Evolutionary conservation across 2,888 invertebrate species (phyloP).

Genomic region (Thymelicus acteon): DNA sequence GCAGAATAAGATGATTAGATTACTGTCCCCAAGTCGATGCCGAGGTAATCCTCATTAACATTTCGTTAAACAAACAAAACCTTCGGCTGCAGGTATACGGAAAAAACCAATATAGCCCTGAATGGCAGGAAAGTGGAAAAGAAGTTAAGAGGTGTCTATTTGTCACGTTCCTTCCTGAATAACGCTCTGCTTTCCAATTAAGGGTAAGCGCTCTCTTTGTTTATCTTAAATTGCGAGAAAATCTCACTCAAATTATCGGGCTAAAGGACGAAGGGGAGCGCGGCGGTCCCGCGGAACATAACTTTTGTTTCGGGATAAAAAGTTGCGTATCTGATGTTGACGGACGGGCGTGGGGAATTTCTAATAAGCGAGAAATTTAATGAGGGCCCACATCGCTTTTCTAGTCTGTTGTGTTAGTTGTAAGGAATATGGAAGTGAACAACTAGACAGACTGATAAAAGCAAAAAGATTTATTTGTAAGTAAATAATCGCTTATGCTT

Average conservation of each 20-base stretch:
- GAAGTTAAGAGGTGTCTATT: conserved; percentile 85
- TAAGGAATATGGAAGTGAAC: conserved; percentile 51
- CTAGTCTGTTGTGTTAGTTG: conserved; percentile 68
- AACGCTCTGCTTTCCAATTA: conserved; percentile 84
- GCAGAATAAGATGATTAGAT: conserved; percentile 18
- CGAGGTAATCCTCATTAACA: conserved; percentile 66
- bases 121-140: conserved; percentile 79
- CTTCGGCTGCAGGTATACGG: conserved; percentile 56
- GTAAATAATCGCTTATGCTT: neutral
- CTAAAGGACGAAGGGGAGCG: conserved; percentile 79
- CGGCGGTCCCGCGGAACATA: conserved; percentile 70
- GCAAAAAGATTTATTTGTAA: neutral
- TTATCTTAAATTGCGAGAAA: conserved; percentile 85
- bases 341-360: conserved; percentile 80
- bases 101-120: conserved; percentile 80
- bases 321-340: conserved; percentile 76
- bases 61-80: conserved; percentile 78
- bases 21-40: conserved; percentile 4
- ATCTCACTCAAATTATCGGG: conserved; percentile 85
- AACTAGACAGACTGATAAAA: conserved; percentile 44
- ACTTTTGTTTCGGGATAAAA: conserved; percentile 81
- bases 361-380: conserved; percentile 85
- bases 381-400: conserved; percentile 72
- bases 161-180: conserved; percentile 84
- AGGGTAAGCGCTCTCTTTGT: conserved; percentile 85